Evolutionary conservation across 2,888 invertebrate genomes (phyloP).

Genomic region (Hyles lineata): DNA sequence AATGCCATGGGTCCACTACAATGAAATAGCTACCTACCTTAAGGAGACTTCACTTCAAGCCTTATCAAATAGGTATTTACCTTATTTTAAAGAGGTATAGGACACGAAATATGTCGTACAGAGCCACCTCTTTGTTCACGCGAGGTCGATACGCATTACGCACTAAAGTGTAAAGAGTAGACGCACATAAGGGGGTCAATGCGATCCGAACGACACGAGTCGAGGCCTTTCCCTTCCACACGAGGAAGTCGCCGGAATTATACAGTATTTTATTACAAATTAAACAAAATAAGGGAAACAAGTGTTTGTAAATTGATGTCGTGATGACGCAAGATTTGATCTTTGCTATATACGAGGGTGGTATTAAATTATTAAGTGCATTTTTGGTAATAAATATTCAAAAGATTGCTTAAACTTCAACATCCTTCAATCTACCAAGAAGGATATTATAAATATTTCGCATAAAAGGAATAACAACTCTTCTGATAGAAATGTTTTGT

Average conservation of each 20-base stretch:
- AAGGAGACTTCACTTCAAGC: too few species aligned
- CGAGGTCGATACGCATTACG: slow-evolving; percentile 29
- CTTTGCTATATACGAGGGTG: neutral
- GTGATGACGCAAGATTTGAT: neutral
- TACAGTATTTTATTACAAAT: slow-evolving; percentile 40
- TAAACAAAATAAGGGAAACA: neutral
- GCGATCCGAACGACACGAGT: slow-evolving; percentile 58
- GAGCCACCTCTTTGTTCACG: slow-evolving; percentile 16
- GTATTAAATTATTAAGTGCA: too few species aligned
- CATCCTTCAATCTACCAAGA: too few species aligned
- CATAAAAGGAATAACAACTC: too few species aligned
- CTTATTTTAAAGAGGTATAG: too few species aligned
- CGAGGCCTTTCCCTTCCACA: slow-evolving; percentile 67
- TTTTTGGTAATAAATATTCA: too few species aligned
- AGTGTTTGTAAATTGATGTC: neutral
- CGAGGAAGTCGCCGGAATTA: slow-evolving; percentile 61
- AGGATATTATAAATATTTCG: too few species aligned
- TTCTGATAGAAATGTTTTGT: too few species aligned
- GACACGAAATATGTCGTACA: neutral
- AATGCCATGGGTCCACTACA: too few species aligned
- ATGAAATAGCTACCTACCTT: too few species aligned
- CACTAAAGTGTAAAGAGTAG: slow-evolving; percentile 40
- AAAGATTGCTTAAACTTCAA: too few species aligned
- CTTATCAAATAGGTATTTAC: too few species aligned
- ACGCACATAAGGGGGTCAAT: slow-evolving; percentile 65